Evolutionary conservation across 1,140 invertebrate species (phyloP).

Genomic region (Tetramorium simillimum): DNA sequence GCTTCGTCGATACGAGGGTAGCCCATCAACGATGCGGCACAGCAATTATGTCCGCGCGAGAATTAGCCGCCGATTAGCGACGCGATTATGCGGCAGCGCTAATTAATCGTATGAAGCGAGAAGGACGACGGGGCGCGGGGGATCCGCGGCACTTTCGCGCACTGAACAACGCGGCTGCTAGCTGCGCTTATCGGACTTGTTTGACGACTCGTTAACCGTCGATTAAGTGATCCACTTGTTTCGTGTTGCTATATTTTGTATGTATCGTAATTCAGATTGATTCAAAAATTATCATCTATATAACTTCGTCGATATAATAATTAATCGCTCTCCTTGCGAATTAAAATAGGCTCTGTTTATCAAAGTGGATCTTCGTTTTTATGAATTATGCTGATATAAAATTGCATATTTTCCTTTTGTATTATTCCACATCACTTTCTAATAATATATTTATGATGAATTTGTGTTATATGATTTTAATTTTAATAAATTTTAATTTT

Average conservation of each 20-base stretch:
- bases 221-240: conserved; percentile 17
- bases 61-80: conserved; percentile 64
- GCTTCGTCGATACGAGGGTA: conserved; percentile 6
- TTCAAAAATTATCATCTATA: neutral
- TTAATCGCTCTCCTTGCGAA: neutral
- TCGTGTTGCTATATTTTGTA: neutral
- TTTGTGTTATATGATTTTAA: neutral
- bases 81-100: conserved; percentile 48
- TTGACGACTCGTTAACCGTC: conserved; percentile 18
- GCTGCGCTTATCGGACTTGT: conserved; percentile 30
- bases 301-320: too few relatives aligned
- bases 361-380: neutral
- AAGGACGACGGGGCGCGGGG: neutral
- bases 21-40: conserved; percentile 58
- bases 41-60: conserved; percentile 63
- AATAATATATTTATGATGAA: neutral
- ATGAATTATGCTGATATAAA: neutral
- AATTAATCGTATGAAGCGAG: conserved; percentile 56
- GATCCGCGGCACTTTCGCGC: neutral
- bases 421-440: neutral
- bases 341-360: neutral
- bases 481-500: neutral
- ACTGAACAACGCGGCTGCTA: neutral
- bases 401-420: neutral
- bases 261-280: neutral